phyloP scores from a whole-genome alignment of 1,140 invertebrate species.

The Carposina sasakii region DNA sequence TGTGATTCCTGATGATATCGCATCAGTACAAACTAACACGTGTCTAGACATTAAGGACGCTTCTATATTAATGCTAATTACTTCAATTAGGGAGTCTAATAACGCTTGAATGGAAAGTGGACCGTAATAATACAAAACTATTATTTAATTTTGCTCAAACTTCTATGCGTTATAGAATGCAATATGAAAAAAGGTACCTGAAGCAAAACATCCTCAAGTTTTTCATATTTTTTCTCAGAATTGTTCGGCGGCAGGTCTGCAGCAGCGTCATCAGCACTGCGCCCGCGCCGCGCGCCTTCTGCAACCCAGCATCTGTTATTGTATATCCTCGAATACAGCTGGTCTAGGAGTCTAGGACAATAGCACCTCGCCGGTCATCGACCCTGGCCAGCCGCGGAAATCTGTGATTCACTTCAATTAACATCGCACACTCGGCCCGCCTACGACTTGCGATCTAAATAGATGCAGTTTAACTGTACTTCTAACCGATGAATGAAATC shows the following conservation, averaged over 20 bases:
- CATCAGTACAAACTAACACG: too few species aligned
- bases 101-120: not conserved
- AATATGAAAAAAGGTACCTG: too few species aligned
- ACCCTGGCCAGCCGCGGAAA: not conserved
- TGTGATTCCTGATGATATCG: too few species aligned
- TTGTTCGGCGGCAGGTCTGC: constrained; percentile 18
- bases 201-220: too few species aligned
- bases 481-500: too few species aligned
- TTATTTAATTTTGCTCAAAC: too few species aligned
- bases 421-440: not conserved
- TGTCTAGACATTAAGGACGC: too few species aligned
- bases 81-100: not conserved
- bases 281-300: constrained; percentile 20
- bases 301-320: not conserved
- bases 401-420: not conserved
- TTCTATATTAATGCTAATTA: not conserved
- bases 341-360: not conserved
- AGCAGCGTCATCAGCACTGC: constrained; percentile 1
- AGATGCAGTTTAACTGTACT: not conserved
- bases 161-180: too few species aligned
- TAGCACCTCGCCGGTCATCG: not conserved
- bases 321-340: too few species aligned
- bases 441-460: not conserved
- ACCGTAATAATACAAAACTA: not conserved
- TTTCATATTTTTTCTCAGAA: constrained; percentile 34